phyloP scores from a whole-genome alignment of 2,888 invertebrate genomes.

The Periphyllus acericola region DNA sequence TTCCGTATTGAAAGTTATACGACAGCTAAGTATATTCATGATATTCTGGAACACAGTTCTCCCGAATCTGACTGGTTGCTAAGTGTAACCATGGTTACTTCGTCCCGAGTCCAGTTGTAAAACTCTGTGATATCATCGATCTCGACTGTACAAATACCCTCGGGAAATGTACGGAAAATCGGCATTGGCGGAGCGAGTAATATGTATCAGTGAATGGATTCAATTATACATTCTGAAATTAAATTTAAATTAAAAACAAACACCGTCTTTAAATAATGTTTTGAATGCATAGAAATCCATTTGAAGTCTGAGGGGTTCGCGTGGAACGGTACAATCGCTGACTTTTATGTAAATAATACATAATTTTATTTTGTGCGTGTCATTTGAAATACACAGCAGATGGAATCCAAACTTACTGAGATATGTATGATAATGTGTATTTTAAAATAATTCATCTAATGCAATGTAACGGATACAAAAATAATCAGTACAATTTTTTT shows the following conservation, averaged over 20 bases:
- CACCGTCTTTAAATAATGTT: constrained; percentile 2
- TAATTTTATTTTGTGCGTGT: too few species aligned
- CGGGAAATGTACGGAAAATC: constrained; percentile 17
- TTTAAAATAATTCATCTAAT: too few species aligned
- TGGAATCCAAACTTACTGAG: too few species aligned
- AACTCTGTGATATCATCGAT: constrained; percentile 51
- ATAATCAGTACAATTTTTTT: too few species aligned
- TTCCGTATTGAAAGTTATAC: background rate
- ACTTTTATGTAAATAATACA: too few species aligned
- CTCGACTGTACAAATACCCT: constrained; percentile 26
- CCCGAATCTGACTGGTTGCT: constrained; percentile 35
- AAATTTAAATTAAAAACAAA: constrained; percentile 20
- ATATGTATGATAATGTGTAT: too few species aligned
- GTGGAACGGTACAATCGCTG: background rate
- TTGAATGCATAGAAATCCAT: background rate
- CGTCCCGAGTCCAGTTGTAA: constrained; percentile 39
- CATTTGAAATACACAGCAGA: too few species aligned
- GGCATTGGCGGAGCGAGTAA: background rate
- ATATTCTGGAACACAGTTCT: background rate
- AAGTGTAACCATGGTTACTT: constrained; percentile 50
- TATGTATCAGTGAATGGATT: background rate
- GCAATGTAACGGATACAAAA: too few species aligned
- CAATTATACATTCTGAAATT: constrained; percentile 22
- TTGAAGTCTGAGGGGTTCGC: background rate
- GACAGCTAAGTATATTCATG: background rate